Evolutionary conservation across 2,113 vertebrate genomes (phyloP).

Genomic region (Channa maculata): DNA sequence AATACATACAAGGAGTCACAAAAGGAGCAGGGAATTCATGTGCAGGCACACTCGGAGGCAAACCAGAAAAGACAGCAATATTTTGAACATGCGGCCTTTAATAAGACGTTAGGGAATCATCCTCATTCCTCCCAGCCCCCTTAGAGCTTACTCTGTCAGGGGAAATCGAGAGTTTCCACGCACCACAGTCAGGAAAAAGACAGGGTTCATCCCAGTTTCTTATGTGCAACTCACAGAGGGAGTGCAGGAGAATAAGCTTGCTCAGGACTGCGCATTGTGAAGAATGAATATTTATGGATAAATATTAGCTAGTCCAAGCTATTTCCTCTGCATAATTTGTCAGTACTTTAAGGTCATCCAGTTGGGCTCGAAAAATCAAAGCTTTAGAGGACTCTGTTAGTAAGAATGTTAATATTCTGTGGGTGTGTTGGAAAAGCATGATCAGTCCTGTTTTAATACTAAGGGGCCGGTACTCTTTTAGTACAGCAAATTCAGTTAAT

Average conservation of each 20-base stretch:
- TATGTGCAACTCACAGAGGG: constrained; percentile 22
- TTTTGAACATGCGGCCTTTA: constrained; percentile 55
- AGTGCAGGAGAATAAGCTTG: constrained; percentile 20
- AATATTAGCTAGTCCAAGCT: constrained; percentile 52
- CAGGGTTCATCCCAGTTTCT: constrained; percentile 34
- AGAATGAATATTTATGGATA: constrained; percentile 67
- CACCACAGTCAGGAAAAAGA: constrained; percentile 41
- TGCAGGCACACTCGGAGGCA: not conserved
- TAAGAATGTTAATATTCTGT: constrained; percentile 37
- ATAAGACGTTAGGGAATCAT: constrained; percentile 48
- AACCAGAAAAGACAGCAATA: constrained; percentile 27
- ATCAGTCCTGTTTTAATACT: constrained; percentile 4
- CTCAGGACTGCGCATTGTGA: constrained; percentile 28
- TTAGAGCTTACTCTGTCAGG: constrained; percentile 45
- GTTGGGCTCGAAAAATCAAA: constrained; percentile 43
- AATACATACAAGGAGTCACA: constrained; percentile 1
- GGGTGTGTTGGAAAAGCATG: constrained; percentile 26
- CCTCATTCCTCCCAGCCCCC: constrained; percentile 46
- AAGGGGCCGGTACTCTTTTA: constrained; percentile 18
- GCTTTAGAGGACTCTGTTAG: constrained; percentile 33
- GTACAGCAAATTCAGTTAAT: constrained; percentile 7
- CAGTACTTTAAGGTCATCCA: constrained; percentile 57
- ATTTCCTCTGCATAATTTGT: constrained; percentile 57
- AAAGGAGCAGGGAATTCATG: not conserved
- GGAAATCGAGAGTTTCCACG: constrained; percentile 46